A percentile compares a stretch with the other conserved stretches of the same genome.
These are phyloP conservation scores for Gallinago media DNA, from an alignment of 2,113 vertebrate species.

Conservation along the genomic window DNA sequence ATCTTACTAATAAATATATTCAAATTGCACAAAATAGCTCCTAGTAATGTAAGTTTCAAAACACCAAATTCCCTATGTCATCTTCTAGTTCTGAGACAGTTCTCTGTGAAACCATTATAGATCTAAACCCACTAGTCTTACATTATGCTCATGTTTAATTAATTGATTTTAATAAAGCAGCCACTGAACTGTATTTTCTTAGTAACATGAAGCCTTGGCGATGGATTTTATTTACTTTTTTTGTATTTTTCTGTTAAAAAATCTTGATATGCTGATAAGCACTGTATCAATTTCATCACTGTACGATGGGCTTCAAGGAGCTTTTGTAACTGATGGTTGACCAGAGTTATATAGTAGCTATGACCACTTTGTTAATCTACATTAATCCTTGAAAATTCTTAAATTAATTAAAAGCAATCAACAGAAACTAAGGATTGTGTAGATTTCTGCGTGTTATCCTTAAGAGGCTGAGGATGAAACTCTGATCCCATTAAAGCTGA, in stretches of 20 bases:
- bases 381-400: background rate
- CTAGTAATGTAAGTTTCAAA: background rate
- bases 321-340: background rate
- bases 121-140: background rate
- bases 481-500: background rate
- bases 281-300: background rate
- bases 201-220: background rate
- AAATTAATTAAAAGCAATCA: background rate
- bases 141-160: background rate
- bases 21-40: background rate
- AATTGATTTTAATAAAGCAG: background rate
- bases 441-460: background rate
- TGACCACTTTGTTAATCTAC: background rate
- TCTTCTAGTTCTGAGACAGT: background rate
- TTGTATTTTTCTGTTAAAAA: background rate
- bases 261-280: background rate
- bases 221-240: background rate
- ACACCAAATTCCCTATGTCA: fast-evolving
- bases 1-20: background rate
- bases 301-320: background rate
- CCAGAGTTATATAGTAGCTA: background rate
- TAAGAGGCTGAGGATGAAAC: background rate
- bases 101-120: background rate
- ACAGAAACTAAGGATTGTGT: background rate
- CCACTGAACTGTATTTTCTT: background rate